Evolutionary conservation across 2,113 vertebrate species (phyloP).

Genomic region (Paramisgurnus dabryanus): DNA sequence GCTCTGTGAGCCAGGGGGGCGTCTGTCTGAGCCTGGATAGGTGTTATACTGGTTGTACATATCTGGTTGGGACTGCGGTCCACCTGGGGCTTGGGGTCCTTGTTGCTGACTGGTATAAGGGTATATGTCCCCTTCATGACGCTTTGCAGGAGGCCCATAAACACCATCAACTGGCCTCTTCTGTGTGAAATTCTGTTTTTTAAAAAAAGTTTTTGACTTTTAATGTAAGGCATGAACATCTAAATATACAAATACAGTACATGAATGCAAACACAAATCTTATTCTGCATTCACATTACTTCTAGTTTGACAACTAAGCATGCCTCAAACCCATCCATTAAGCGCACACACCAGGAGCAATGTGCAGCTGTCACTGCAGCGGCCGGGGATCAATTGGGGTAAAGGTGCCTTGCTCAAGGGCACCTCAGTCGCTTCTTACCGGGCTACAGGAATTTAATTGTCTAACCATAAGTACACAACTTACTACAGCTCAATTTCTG

Average conservation of each 20-base stretch:
- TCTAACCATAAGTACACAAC: too few relatives aligned
- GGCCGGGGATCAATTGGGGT: too few relatives aligned
- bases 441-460: too few relatives aligned
- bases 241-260: not conserved
- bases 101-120: slow-evolving; percentile 87
- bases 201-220: not conserved
- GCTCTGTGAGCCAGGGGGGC: slow-evolving; percentile 85
- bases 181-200: slow-evolving; percentile 82
- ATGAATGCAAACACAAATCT: not conserved
- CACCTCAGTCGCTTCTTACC: too few relatives aligned
- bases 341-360: too few relatives aligned
- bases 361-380: too few relatives aligned
- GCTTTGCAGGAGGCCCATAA: slow-evolving; percentile 92
- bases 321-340: too few relatives aligned
- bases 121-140: slow-evolving; percentile 94
- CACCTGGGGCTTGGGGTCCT: slow-evolving; percentile 81
- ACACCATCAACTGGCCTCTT: slow-evolving; percentile 93
- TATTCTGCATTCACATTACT: too few relatives aligned
- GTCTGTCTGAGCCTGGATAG: slow-evolving; percentile 84
- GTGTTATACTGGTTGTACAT: slow-evolving; percentile 94
- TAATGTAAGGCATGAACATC: not conserved
- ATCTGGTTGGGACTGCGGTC: slow-evolving; percentile 86
- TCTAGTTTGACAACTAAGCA: too few relatives aligned
- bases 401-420: too few relatives aligned
- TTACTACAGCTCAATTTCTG: too few relatives aligned